Evolutionary conservation across 1,140 invertebrate genomes (phyloP).

Genomic region (Brachionus manjavacas): DNA sequence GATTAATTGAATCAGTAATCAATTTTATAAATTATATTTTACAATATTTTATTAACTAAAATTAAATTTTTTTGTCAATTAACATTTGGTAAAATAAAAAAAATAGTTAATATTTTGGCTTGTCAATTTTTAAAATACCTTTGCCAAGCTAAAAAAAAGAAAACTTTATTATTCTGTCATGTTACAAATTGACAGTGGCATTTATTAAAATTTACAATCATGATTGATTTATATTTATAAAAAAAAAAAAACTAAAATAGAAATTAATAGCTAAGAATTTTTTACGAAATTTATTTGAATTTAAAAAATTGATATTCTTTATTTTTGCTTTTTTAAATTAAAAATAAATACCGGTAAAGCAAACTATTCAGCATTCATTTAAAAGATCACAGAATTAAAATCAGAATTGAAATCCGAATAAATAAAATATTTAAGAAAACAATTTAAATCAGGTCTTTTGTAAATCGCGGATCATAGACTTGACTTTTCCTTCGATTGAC

Average conservation of each 20-base stretch:
- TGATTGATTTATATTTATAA: too few relatives aligned
- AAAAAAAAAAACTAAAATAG: background rate
- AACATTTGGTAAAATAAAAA: too few relatives aligned
- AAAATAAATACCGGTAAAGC: background rate
- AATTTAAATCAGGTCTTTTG: constrained; percentile 3
- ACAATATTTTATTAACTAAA: too few relatives aligned
- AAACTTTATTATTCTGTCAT: too few relatives aligned
- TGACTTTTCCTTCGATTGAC: background rate
- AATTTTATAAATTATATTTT: too few relatives aligned
- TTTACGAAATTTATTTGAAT: background rate
- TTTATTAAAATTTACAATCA: too few relatives aligned
- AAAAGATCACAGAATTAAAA: background rate
- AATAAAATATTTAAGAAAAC: background rate
- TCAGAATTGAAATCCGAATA: background rate
- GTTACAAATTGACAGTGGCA: too few relatives aligned
- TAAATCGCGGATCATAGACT: background rate
- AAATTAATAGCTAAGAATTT: background rate
- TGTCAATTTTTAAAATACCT: too few relatives aligned
- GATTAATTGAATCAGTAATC: too few relatives aligned
- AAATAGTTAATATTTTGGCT: too few relatives aligned
- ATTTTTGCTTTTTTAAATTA: background rate
- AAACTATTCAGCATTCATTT: background rate
- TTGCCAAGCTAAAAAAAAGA: too few relatives aligned
- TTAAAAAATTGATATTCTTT: background rate
- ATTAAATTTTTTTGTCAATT: too few relatives aligned